These are phyloP conservation scores for Pantherophis alleghaniensis DNA, from an alignment of 2,797 vertebrate genomes.

Conservation along the genomic window DNA sequence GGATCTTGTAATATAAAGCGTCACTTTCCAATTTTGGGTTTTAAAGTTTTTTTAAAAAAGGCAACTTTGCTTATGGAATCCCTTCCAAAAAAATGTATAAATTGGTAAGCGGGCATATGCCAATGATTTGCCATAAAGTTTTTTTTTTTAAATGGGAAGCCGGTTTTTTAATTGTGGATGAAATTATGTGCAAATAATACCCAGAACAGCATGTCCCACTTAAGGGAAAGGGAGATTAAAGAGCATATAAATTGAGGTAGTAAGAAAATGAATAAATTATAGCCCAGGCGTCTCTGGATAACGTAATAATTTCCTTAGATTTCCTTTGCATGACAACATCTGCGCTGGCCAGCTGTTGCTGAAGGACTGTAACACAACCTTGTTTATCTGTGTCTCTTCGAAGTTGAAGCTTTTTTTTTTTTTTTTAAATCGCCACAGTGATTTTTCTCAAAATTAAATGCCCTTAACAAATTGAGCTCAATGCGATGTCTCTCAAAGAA, in stretches of 20 bases:
- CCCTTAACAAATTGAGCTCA: not conserved
- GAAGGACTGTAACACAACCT: not conserved
- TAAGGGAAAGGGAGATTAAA: not conserved
- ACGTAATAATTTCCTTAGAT: not conserved
- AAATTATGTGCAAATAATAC: not conserved
- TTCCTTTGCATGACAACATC: not conserved
- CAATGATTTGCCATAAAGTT: not conserved
- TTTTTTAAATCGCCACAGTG: not conserved
- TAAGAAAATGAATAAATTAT: not conserved
- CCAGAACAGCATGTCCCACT: not conserved
- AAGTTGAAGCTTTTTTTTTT: not conserved
- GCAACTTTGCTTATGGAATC: not conserved
- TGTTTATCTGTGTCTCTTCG: not conserved
- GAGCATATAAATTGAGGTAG: not conserved
- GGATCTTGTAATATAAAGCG: not conserved
- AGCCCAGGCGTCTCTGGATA: not conserved
- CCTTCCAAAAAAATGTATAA: not conserved
- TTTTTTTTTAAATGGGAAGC: not conserved
- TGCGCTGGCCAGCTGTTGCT: not conserved
- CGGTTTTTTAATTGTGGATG: not conserved
- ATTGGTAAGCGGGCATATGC: not conserved
- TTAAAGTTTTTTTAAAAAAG: not conserved
- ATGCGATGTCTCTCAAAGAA: not conserved
- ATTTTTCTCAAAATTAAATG: not conserved
- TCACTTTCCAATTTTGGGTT: not conserved